phyloP scores from a whole-genome alignment of 1,140 invertebrate species.

The Zaprionus taronus region DNA sequence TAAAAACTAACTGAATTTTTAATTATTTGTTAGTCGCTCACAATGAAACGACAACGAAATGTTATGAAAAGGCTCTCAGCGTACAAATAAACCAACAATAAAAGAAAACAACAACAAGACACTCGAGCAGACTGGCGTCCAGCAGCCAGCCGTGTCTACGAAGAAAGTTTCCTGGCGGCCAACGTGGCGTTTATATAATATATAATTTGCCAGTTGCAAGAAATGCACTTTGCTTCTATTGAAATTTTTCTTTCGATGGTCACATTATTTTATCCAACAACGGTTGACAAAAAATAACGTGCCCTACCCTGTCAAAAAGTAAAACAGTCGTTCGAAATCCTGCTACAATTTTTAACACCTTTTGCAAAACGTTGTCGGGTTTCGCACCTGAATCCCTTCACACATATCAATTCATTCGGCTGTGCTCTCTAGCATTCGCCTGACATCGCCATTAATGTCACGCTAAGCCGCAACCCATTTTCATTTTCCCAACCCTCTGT shows the following conservation, averaged over 20 bases:
- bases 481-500: constrained; percentile 9
- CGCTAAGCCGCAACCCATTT: constrained; percentile 49
- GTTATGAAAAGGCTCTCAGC: constrained; percentile 56
- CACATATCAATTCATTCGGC: constrained; percentile 36
- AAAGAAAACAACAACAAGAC: constrained; percentile 21
- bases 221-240: not conserved
- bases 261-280: not conserved
- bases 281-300: not conserved
- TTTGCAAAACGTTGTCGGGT: constrained; percentile 2
- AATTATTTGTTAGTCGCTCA: constrained; percentile 69
- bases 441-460: constrained; percentile 41
- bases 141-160: constrained; percentile 7
- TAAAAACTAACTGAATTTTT: constrained; percentile 79
- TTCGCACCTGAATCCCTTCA: constrained; percentile 26
- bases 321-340: constrained; percentile 18
- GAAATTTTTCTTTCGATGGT: not conserved
- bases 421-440: constrained; percentile 2
- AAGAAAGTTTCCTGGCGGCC: constrained; percentile 21
- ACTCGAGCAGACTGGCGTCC: constrained; percentile 8
- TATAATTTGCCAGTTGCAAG: not conserved
- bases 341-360: constrained; percentile 31
- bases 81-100: constrained; percentile 3
- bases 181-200: constrained; percentile 19
- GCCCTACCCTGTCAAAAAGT: too few species aligned
- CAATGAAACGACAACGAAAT: constrained; percentile 54